phyloP scores from a whole-genome alignment of 2,888 invertebrate species.

The Mythimna pallens region DNA sequence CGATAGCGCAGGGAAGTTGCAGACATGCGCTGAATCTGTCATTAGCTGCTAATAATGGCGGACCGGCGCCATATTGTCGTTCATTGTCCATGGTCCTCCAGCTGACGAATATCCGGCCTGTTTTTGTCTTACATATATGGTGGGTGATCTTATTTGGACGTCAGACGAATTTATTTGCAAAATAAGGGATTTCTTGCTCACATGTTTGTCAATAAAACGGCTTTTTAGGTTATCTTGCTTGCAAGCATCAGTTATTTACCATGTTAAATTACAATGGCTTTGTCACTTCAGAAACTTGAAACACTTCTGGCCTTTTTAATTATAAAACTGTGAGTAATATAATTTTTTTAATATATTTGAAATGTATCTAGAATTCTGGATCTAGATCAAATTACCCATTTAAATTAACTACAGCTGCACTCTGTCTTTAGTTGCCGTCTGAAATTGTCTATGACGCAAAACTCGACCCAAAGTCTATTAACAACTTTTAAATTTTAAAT shows the following conservation, averaged over 20 bases:
- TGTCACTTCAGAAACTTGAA: neutral
- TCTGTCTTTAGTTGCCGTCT: conserved; percentile 13
- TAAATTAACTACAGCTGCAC: conserved; percentile 9
- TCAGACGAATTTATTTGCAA: conserved; percentile 54
- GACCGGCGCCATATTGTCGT: conserved; percentile 71
- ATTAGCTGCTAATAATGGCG: conserved; percentile 72
- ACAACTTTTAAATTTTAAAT: conserved; percentile 15
- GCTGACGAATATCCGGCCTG: conserved; percentile 79
- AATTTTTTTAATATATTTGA: neutral
- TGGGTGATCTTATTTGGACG: conserved; percentile 63
- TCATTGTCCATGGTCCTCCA: conserved; percentile 75
- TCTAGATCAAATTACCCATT: neutral
- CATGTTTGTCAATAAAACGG: conserved; percentile 33
- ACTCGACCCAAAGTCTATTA: neutral
- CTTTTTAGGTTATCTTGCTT: conserved; percentile 47
- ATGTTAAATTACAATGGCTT: conserved; percentile 15
- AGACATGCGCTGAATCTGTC: conserved; percentile 81
- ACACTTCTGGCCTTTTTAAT: neutral
- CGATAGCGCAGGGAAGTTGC: conserved; percentile 76
- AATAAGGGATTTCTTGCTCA: conserved; percentile 51
- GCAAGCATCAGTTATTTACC: neutral
- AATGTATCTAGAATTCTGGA: neutral
- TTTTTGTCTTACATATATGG: conserved; percentile 68
- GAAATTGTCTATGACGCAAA: conserved; percentile 36
- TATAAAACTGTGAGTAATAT: too few relatives aligned